Base-by-base conservation (phyloP, 2,113 vertebrate genomes). In the Prochilodus magdalenae region DNA sequence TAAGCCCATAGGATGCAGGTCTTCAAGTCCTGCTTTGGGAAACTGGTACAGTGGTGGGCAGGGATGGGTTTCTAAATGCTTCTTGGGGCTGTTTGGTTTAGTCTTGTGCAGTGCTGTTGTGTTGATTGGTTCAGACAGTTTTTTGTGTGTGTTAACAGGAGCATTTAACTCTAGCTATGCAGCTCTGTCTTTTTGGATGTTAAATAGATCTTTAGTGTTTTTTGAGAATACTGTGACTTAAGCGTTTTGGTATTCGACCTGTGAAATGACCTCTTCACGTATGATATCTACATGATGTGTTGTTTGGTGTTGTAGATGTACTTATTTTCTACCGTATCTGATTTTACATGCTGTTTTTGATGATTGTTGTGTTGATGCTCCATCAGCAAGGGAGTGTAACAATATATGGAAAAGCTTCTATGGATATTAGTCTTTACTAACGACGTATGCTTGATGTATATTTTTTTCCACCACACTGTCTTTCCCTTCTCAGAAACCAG, bases 401-500 rank as follows among this genome's bases (percentile, higher is more conserved):
- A 18, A n/a, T 47, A 6, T 60, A 47, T 12, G n/a, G 18, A 44
- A 13, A 80, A 62, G 26, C 6, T 57, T 60, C 40, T 44, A 11
- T 4, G 11, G 40, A 44, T 5, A 44, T 44, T 44, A 44, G 40
- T 75, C 51, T 26, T 30, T 15, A 10, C 27, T 29, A 44, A 44
- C 5, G 40, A 44, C 6, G 3, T 36, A 36, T 36, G 33, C 62
- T 66, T 36, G 7, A 36, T 36, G 36, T 24, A 66, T 10, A 14
- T 18, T 40, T 18, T 44, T 79, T 70, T 60, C 20, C 33, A 22
- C 20, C 33, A 29, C 29, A 40, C 59, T 77, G n/a, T 73, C 18
- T 40, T 13, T 30, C 60, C 14, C 33, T 33, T 2, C 55, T 81
- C 62, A 99, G 97, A 99, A 99, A 89, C 97, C 98, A 0, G 98